Percentiles rank a stretch among this genome's conserved stretches.
Conservation (phyloP, 1,140 invertebrate species). For the Drosophila neocordata region DNA sequence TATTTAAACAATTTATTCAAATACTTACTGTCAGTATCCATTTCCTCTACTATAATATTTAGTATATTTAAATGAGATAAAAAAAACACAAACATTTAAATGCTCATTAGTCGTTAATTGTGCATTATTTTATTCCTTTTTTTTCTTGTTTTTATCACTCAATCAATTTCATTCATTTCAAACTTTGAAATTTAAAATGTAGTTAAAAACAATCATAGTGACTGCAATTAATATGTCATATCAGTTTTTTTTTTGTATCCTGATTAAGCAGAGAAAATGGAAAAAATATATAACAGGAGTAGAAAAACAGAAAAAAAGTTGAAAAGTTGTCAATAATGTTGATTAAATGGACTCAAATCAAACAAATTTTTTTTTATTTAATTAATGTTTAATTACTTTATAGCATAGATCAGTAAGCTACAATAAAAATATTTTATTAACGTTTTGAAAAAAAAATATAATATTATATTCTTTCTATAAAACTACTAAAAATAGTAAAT, state of each 20-base stretch:
- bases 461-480: no score
- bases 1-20: background rate
- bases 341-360: constrained; percentile 35
- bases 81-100: constrained; percentile 48
- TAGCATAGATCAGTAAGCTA: no score
- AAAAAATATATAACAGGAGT: background rate
- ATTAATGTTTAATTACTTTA: no score
- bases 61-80: background rate
- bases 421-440: no score
- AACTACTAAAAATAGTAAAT: no score
- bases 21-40: background rate
- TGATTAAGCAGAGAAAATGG: background rate
- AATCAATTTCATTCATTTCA: constrained; percentile 36
- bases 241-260: constrained; percentile 7
- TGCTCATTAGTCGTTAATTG: constrained; percentile 23
- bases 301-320: background rate
- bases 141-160: background rate
- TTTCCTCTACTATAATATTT: background rate
- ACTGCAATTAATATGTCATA: constrained; percentile 47
- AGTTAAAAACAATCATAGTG: constrained; percentile 10
- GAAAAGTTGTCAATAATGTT: constrained; percentile 40
- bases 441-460: no score
- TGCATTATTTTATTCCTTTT: background rate
- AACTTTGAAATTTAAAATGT: background rate
- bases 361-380: no score